Conservation (phyloP, 2,797 vertebrate genomes). For the Lerista edwardsae region DNA sequence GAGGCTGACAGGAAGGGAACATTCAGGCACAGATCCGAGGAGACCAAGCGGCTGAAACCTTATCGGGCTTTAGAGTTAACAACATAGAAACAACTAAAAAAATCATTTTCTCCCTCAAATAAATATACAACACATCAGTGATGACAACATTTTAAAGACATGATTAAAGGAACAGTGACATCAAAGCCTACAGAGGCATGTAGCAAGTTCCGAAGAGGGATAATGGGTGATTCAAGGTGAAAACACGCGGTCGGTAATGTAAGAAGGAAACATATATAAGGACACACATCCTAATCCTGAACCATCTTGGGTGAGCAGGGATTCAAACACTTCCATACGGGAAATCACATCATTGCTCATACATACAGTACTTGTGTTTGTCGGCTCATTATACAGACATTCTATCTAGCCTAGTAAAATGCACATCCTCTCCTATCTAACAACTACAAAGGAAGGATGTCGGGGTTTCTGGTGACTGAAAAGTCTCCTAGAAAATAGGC, state of each 20-base stretch:
- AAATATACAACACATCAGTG: background rate
- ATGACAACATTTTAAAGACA: background rate
- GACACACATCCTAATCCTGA: background rate
- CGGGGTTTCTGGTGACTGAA: slow-evolving; percentile 13
- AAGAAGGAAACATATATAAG: background rate
- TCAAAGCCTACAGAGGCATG: background rate
- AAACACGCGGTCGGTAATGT: background rate
- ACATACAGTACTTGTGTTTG: background rate
- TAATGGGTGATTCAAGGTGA: background rate
- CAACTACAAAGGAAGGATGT: background rate
- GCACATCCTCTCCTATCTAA: slow-evolving; percentile 7
- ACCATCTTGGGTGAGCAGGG: background rate
- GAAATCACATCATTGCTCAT: background rate
- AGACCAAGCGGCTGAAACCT: no score
- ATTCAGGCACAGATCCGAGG: no score
- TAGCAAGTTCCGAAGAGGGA: background rate
- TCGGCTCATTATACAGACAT: background rate
- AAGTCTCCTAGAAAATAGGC: slow-evolving; percentile 7
- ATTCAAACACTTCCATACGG: background rate
- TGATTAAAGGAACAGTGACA: background rate
- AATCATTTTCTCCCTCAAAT: background rate
- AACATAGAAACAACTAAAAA: background rate
- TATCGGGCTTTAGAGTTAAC: background rate
- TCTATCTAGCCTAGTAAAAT: slow-evolving; percentile 10
- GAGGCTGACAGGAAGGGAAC: no score